phyloP scores from a whole-genome alignment of 2,797 vertebrate genomes.

The Naso thynnoides region DNA sequence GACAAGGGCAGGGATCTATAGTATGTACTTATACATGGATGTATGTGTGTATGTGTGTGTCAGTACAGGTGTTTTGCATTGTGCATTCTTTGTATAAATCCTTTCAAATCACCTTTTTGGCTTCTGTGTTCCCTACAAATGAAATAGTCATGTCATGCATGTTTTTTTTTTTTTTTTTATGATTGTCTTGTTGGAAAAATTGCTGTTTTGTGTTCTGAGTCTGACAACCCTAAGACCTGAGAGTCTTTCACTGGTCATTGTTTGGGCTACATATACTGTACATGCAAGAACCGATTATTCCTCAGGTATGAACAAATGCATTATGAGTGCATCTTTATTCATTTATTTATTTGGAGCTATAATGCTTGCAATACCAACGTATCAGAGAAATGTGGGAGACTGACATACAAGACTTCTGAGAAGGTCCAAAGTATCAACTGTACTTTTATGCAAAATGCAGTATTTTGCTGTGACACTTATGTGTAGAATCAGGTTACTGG shows the following conservation, averaged over 20 bases:
- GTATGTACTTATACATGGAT: neutral
- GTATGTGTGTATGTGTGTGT: neutral
- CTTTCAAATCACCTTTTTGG: neutral
- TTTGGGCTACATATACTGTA: too few relatives aligned
- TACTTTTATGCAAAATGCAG: constrained; percentile 9
- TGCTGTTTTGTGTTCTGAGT: neutral
- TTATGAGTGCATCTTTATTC: too few relatives aligned
- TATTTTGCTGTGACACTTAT: constrained; percentile 8
- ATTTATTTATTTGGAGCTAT: too few relatives aligned
- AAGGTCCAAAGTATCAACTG: neutral
- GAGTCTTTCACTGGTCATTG: neutral
- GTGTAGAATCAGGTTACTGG: neutral
- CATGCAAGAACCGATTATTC: too few relatives aligned
- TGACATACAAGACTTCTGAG: neutral
- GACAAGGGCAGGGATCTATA: neutral
- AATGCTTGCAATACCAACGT: too few relatives aligned
- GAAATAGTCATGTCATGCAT: neutral
- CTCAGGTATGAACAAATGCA: too few relatives aligned
- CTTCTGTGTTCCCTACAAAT: neutral
- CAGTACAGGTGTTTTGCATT: neutral
- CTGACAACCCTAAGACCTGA: neutral
- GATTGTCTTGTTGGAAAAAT: neutral
- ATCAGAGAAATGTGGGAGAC: too few relatives aligned
- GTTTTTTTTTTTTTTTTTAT: neutral
- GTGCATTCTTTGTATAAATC: neutral